phyloP scores from a whole-genome alignment of 2,888 invertebrate genomes.

The Dasypolia templi region DNA sequence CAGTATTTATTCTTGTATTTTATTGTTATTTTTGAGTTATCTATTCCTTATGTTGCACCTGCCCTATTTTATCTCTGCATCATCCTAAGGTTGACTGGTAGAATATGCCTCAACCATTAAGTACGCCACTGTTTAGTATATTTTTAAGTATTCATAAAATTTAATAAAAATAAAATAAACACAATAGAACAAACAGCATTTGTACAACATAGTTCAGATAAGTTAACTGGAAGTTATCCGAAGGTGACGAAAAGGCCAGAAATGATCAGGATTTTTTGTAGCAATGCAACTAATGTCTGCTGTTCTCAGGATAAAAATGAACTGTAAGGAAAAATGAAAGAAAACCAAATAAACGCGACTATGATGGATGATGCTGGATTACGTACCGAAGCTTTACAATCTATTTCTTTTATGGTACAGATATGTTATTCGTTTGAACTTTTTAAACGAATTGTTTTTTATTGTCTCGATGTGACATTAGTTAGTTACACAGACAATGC shows the following conservation, averaged over 20 bases:
- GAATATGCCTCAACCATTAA: background rate
- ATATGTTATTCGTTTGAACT: slow-evolving; percentile 5
- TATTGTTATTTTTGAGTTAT: background rate
- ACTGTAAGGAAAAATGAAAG: slow-evolving; percentile 31
- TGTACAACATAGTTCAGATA: background rate
- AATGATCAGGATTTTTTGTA: slow-evolving; percentile 8
- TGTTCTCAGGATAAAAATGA: slow-evolving; percentile 31
- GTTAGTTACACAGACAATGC: no score
- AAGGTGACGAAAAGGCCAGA: background rate
- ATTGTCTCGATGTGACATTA: background rate
- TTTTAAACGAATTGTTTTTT: background rate
- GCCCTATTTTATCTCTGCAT: background rate
- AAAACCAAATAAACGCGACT: slow-evolving; percentile 38
- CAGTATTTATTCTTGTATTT: background rate
- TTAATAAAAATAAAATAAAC: background rate
- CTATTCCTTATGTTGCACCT: background rate
- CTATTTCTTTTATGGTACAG: slow-evolving; percentile 35
- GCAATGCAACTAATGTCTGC: slow-evolving; percentile 16
- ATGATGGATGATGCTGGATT: slow-evolving; percentile 54
- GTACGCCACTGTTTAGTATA: background rate
- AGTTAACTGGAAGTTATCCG: background rate
- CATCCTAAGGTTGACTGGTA: background rate
- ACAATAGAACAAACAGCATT: background rate
- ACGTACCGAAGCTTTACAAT: slow-evolving; percentile 37
- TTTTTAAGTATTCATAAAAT: background rate